Evolutionary conservation across 2,797 vertebrate genomes (phyloP), one percentile per base, ranked within the genome.

Genomic region (Dicrostonyx torquatus): DNA sequence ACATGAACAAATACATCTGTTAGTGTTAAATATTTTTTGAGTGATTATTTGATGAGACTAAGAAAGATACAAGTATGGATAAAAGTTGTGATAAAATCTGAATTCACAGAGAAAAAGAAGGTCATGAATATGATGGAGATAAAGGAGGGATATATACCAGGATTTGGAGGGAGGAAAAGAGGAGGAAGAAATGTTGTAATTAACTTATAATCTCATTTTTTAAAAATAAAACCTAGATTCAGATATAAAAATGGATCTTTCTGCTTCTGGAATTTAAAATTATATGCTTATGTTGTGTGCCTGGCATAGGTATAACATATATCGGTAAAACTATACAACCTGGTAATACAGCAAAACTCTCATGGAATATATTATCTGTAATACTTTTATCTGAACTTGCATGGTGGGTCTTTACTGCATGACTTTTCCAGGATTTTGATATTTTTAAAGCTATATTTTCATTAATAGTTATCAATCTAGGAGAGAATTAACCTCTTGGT

Each of bases 41-140:
- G 14, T 76, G 31, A 82, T 62, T 18, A 72, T 72, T 92, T 82
- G 72, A 73, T 50, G 13, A 77, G 43, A 15, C 40, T 83, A 84
- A 84, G 58, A 83, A 78, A 75, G 29, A 73, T 4, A 66, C 0
- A 34, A 66, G 64, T 88, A 82, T 43, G 50, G 79, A 55, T 92
- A 90, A 89, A 96, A 73, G 31, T 72, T 93, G 10, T 4, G 24
- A 66, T 64, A 72, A 24, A 91, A 82, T 92, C 60, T 66, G 24
- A 82, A 66, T 55, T 93, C 62, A 78, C 2, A 70, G n/a, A 37
- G 68, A 37, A 70, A 70, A 37, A 37, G n/a, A n/a, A 70, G n/a
- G 8, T 8, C 18, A 20, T 70, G 7, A 14, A 80, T 15, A 58
- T 60, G 22, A 80, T 29, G 22, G 53, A 26, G 53, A 58, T 60